Evolutionary conservation across 2,113 vertebrate genomes (phyloP), one percentile per base, ranked within the genome.

Genomic region (Cricetomys ansorgei): DNA sequence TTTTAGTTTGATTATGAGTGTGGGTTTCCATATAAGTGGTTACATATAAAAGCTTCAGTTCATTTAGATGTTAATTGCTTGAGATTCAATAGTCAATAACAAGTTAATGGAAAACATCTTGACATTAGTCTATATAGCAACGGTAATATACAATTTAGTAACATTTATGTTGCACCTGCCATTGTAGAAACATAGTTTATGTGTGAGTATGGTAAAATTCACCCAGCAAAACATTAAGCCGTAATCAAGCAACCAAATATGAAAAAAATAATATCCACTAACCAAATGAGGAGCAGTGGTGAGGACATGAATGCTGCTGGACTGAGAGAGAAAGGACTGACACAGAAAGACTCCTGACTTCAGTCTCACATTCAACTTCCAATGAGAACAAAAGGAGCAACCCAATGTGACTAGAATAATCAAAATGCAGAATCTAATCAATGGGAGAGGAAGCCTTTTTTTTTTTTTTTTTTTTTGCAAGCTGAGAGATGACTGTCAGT

Each of bases 81-180:
- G 31, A 91, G 59, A 89, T 57, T 85, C 76, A 94, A 89, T 7
- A 96, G 45, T 7, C 76, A 94, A 75, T 79, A 45, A 92, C 19
- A 92, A 94, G 59, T 87, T 91, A 86, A 48, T 40, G 3, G 57
- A 88, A 59, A 90, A 88, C 8, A 94, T 21, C 59, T 88, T 72
- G 23, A 92, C 62, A 80, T 62, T 19, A 48, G 13, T 69, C 5
- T 25, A 50, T 67, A 50, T 77, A 87, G 55, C n/a, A 91, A 73
- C 5, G 16, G 19, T 70, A 91, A 88, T 0, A 31, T 9, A 88
- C 9, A 85, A 55, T 53, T 77, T 48, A 89, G 34, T 87, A 77
- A 91, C 69, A 80, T 45, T 43, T 85, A 73, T 53, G 91, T 93
- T 89, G 43, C 4, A 57, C 34, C 48, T 85, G 57, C 53, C 37